A percentile compares a stretch with the other conserved stretches of the same genome.
Evolutionary conservation across 2,888 invertebrate species (phyloP).

Genomic region (Plebejus argus): DNA sequence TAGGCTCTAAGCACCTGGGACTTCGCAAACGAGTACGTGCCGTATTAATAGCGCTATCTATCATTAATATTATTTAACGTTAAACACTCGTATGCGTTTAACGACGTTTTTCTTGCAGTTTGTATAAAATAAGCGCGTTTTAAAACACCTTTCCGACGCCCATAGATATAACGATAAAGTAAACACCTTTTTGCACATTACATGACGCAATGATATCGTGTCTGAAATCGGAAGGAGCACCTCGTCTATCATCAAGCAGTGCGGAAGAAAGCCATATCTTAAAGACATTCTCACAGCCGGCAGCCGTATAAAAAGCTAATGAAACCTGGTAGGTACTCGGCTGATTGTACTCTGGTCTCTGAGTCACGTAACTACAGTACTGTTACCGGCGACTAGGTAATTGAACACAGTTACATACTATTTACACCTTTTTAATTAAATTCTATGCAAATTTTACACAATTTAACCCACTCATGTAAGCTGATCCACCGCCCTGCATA

Average conservation of each 20-base stretch:
- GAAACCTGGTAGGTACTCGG: constrained; percentile 46
- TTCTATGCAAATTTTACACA: neutral
- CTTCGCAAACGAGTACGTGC: neutral
- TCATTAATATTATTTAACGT: neutral
- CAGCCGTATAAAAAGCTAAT: constrained; percentile 44
- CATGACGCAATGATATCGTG: constrained; percentile 16
- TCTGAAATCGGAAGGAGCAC: neutral
- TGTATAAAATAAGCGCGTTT: neutral
- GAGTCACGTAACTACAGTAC: constrained; percentile 64
- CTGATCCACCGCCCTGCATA: neutral
- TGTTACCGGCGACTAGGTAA: constrained; percentile 48
- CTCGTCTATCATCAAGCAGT: constrained; percentile 19
- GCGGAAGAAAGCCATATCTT: constrained; percentile 32
- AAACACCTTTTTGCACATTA: constrained; percentile 15
- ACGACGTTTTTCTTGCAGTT: neutral
- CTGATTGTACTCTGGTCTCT: constrained; percentile 57
- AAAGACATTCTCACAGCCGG: constrained; percentile 39
- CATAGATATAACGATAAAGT: neutral
- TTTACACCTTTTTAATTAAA: constrained; percentile 20
- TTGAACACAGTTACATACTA: constrained; percentile 34
- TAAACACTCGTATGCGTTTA: neutral
- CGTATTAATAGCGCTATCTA: neutral
- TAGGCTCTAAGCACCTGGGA: constrained; percentile 22
- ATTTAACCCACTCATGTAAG: neutral
- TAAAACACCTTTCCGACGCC: constrained; percentile 7